phyloP scores from a whole-genome alignment of 2,113 vertebrate species.

The Nothobranchius kuhntae region DNA sequence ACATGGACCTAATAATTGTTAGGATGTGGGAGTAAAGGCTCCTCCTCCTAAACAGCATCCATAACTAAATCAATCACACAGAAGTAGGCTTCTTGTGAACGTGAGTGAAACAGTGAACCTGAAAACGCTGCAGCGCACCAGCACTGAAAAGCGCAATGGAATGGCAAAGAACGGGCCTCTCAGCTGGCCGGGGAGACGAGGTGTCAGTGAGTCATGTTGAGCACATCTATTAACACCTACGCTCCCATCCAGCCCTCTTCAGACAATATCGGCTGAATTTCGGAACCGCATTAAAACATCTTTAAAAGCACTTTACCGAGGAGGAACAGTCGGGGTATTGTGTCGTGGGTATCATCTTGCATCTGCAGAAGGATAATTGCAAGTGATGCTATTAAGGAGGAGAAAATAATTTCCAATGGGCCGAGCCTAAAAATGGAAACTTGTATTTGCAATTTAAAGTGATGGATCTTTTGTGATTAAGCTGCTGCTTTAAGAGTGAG shows the following conservation, averaged over 20 bases:
- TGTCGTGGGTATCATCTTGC: slow-evolving; percentile 59
- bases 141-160: slow-evolving; percentile 34
- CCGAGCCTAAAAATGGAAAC: slow-evolving; percentile 54
- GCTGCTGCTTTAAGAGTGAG: neutral
- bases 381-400: slow-evolving; percentile 56
- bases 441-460: slow-evolving; percentile 65
- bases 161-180: slow-evolving; percentile 65
- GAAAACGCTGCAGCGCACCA: slow-evolving; percentile 7
- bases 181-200: slow-evolving; percentile 62
- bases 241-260: slow-evolving; percentile 63
- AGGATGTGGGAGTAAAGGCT: slow-evolving; percentile 22
- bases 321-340: slow-evolving; percentile 41
- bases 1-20: neutral
- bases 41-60: slow-evolving; percentile 1
- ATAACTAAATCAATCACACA: slow-evolving; percentile 39
- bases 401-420: slow-evolving; percentile 48
- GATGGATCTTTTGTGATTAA: slow-evolving; percentile 20
- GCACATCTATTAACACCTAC: slow-evolving; percentile 71
- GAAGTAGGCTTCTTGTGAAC: slow-evolving; percentile 32
- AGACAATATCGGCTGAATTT: slow-evolving; percentile 67
- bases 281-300: slow-evolving; percentile 67
- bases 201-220: slow-evolving; percentile 65
- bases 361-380: slow-evolving; percentile 62
- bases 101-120: slow-evolving; percentile 30
- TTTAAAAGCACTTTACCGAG: slow-evolving; percentile 65